Evolutionary conservation across 2,888 invertebrate genomes (phyloP).

Genomic region (Ormyrus nitidulus): DNA sequence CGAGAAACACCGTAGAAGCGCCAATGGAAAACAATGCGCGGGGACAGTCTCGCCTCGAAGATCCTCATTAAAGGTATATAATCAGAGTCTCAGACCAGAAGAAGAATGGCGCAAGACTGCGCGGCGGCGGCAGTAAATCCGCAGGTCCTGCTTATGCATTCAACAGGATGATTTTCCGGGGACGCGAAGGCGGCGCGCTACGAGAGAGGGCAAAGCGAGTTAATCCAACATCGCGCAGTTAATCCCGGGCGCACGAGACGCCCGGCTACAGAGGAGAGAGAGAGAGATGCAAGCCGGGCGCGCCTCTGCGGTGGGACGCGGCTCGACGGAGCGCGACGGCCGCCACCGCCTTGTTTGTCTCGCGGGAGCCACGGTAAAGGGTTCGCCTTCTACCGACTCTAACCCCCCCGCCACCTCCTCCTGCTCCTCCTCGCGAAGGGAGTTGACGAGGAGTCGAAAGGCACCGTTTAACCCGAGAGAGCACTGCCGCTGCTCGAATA

Average conservation of each 20-base stretch:
- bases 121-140: conserved; percentile 5
- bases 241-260: conserved; percentile 14
- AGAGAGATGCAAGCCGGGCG: too few relatives aligned
- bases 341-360: conserved; percentile 43
- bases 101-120: neutral
- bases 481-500: too few relatives aligned
- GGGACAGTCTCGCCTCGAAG: too few relatives aligned
- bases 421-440: neutral
- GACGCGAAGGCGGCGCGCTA: neutral
- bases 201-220: conserved; percentile 33
- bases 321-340: conserved; percentile 27
- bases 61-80: too few relatives aligned
- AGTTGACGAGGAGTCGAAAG: conserved; percentile 35
- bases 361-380: neutral
- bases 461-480: conserved; percentile 20
- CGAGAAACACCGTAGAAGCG: too few relatives aligned
- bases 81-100: neutral
- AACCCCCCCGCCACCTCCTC: too few relatives aligned
- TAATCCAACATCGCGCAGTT: conserved; percentile 52
- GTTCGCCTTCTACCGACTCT: too few relatives aligned
- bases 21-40: too few relatives aligned
- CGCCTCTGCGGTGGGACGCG: neutral
- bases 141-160: conserved; percentile 27
- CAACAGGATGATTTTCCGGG: conserved; percentile 47
- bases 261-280: too few relatives aligned